phyloP scores from a whole-genome alignment of 2,888 invertebrate genomes.

The Hydraecia micacea region DNA sequence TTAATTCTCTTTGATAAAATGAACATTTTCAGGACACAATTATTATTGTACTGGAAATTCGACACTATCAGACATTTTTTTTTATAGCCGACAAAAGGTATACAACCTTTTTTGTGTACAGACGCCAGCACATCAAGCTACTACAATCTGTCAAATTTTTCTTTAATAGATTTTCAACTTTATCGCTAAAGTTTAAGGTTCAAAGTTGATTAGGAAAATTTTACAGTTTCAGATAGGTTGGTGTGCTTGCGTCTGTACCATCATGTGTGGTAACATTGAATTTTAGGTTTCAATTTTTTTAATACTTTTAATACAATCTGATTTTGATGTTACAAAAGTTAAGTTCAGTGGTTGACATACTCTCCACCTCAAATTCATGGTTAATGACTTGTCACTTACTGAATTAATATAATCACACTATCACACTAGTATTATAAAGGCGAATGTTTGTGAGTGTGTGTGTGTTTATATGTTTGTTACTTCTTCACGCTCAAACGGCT shows the following conservation, averaged over 20 bases:
- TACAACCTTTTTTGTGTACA: conserved; percentile 3
- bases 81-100: background rate
- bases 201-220: too few relatives aligned
- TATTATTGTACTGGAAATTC: conserved; percentile 9
- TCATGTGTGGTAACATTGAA: background rate
- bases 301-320: too few relatives aligned
- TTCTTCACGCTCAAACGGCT: too few relatives aligned
- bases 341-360: conserved; percentile 7
- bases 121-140: too few relatives aligned
- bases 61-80: background rate
- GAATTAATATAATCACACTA: background rate
- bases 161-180: too few relatives aligned
- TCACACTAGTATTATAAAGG: too few relatives aligned
- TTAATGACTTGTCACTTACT: conserved; percentile 3
- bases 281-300: background rate
- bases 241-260: too few relatives aligned
- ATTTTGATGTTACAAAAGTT: background rate
- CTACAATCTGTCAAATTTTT: too few relatives aligned
- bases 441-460: too few relatives aligned
- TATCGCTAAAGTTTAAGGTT: too few relatives aligned
- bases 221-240: too few relatives aligned
- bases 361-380: conserved; percentile 5
- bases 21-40: background rate
- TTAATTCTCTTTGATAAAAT: conserved; percentile 40
- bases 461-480: too few relatives aligned